These are phyloP conservation scores for Kryphioiulus occultus DNA, from an alignment of 2,888 invertebrate genomes.

Conservation along the genomic window DNA sequence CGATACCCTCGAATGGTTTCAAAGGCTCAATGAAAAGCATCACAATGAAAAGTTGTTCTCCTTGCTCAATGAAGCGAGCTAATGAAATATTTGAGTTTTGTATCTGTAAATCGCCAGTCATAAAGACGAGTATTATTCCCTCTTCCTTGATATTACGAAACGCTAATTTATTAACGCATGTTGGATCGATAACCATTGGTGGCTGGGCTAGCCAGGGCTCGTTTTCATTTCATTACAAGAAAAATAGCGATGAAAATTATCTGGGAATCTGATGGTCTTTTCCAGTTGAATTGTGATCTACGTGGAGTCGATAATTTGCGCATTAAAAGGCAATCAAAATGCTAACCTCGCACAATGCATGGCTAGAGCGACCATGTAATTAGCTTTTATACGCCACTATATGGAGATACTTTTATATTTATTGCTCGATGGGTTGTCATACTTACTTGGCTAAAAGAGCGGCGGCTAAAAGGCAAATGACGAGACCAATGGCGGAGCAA, in stretches of 20 bases:
- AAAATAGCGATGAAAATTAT: constrained; percentile 24
- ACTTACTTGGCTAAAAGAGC: constrained; percentile 50
- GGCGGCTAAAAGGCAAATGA: constrained; percentile 49
- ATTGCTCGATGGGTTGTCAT: neutral
- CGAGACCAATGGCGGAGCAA: constrained; percentile 48
- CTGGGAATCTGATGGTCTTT: constrained; percentile 6
- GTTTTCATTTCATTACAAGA: neutral
- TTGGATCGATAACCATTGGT: neutral
- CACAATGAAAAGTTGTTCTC: neutral
- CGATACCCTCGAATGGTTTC: neutral
- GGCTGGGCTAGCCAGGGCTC: neutral
- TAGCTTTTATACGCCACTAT: neutral
- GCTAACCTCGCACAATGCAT: neutral
- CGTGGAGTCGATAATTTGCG: constrained; percentile 16
- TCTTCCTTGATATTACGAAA: neutral
- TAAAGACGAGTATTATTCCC: neutral
- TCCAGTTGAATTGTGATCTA: constrained; percentile 39
- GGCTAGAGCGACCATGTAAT: neutral
- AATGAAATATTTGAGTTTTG: neutral
- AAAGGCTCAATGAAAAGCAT: neutral
- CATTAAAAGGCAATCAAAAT: constrained; percentile 21
- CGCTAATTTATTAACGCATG: neutral
- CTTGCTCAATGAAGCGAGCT: neutral
- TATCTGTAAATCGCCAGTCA: neutral
- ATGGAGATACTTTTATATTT: constrained; percentile 1